Evolutionary conservation across 2,888 invertebrate species (phyloP).

Genomic region (Rotaria macrura): DNA sequence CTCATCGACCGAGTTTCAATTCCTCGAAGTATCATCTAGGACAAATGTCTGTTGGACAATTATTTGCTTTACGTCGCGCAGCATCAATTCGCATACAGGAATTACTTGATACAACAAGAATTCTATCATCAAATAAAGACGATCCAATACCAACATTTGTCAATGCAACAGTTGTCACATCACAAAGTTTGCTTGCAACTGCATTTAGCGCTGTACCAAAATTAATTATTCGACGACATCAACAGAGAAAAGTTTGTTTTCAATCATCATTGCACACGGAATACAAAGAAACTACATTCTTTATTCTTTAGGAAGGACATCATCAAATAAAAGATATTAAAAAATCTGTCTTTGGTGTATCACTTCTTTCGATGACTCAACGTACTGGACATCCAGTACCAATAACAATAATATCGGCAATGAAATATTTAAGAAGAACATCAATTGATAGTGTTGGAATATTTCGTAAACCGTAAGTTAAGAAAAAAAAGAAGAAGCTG

Average conservation of each 20-base stretch:
- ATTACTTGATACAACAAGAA: slow-evolving; percentile 26
- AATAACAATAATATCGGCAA: slow-evolving; percentile 71
- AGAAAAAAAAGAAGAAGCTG: too few relatives aligned
- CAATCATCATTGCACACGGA: too few relatives aligned
- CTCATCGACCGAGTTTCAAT: slow-evolving; percentile 21
- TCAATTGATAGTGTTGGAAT: slow-evolving; percentile 81
- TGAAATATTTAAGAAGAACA: slow-evolving; percentile 72
- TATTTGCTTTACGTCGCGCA: slow-evolving; percentile 26
- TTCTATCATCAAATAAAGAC: slow-evolving; percentile 17
- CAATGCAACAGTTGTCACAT: not conserved
- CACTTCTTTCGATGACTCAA: slow-evolving; percentile 69
- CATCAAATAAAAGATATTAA: slow-evolving; percentile 55
- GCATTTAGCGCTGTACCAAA: not conserved
- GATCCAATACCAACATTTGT: not conserved
- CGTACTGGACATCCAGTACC: slow-evolving; percentile 78
- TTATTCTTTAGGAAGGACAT: not conserved
- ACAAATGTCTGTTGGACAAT: slow-evolving; percentile 29
- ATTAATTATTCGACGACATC: not conserved
- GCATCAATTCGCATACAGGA: slow-evolving; percentile 23
- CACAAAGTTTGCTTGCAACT: not conserved
- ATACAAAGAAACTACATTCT: not conserved
- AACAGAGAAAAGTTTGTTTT: not conserved
- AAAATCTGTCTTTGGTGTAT: slow-evolving; percentile 75
- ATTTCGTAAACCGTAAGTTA: slow-evolving; percentile 77
- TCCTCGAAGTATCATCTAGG: slow-evolving; percentile 29